Conservation (phyloP, 2,113 vertebrate genomes). For the Irena cyanogastra region DNA sequence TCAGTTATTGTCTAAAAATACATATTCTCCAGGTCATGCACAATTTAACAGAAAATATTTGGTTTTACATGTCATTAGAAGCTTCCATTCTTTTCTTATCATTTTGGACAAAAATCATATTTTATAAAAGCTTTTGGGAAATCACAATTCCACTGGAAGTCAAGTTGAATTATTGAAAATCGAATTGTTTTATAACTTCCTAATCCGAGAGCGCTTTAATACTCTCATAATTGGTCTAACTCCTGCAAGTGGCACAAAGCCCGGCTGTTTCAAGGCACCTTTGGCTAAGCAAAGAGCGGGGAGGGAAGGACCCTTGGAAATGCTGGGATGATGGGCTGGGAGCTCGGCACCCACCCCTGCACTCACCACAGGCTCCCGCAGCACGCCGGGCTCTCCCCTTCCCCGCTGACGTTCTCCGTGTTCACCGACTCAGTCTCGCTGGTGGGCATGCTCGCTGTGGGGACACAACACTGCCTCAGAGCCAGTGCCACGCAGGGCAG, state of each 20-base stretch:
- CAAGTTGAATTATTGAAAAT: too few species aligned
- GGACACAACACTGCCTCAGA: slow-evolving; percentile 45
- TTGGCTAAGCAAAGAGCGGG: accelerated
- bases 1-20: background rate
- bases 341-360: accelerated
- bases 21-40: background rate
- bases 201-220: background rate
- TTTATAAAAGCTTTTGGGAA: background rate
- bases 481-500: background rate
- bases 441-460: slow-evolving; percentile 89
- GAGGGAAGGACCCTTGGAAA: too few species aligned
- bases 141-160: background rate
- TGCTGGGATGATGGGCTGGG: background rate
- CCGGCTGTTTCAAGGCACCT: background rate
- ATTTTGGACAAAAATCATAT: background rate
- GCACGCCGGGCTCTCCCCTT: slow-evolving; percentile 83
- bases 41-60: background rate
- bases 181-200: background rate
- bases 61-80: background rate
- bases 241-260: background rate
- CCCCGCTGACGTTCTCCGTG: slow-evolving; percentile 88
- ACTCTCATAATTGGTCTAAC: background rate
- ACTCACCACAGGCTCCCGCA: slow-evolving; percentile 91
- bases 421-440: slow-evolving; percentile 96
- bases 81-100: background rate